phyloP scores from a whole-genome alignment of 2,113 vertebrate species.

The Ciconia stormi region DNA sequence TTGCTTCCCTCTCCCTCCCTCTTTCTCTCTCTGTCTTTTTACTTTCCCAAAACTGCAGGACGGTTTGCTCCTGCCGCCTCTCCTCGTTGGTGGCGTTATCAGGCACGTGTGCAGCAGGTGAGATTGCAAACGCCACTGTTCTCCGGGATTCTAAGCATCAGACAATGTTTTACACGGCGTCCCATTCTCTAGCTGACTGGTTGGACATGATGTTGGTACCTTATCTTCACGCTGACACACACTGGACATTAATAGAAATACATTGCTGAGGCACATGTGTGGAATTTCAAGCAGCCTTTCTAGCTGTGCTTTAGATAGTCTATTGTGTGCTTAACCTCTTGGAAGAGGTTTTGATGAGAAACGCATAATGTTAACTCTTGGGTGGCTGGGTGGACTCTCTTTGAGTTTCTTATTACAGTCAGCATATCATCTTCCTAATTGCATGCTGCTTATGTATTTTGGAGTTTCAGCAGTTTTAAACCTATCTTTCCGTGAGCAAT shows the following conservation, averaged over 20 bases:
- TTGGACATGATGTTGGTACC: constrained; percentile 82
- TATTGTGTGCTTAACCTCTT: constrained; percentile 81
- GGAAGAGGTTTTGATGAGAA: constrained; percentile 75
- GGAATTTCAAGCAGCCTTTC: constrained; percentile 82
- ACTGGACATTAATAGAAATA: constrained; percentile 89
- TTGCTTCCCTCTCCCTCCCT: not conserved
- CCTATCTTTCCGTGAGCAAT: not conserved
- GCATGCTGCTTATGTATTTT: not conserved
- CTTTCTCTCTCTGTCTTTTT: not conserved
- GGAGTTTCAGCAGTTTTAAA: constrained; percentile 37
- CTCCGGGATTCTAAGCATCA: constrained; percentile 77
- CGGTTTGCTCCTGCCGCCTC: not conserved
- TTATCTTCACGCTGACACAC: constrained; percentile 90
- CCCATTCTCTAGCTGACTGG: constrained; percentile 76
- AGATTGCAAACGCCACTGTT: constrained; percentile 64
- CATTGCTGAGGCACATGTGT: constrained; percentile 75
- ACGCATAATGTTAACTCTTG: constrained; percentile 56
- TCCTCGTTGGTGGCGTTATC: not conserved
- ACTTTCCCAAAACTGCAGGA: not conserved
- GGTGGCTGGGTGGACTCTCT: not conserved
- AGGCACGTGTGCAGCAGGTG: not conserved
- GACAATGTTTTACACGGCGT: constrained; percentile 82
- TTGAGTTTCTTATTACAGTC: not conserved
- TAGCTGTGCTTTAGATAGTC: constrained; percentile 74
- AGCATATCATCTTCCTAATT: constrained; percentile 30